Conservation (phyloP, 2,888 invertebrate species). For the Ligdia adustata region DNA sequence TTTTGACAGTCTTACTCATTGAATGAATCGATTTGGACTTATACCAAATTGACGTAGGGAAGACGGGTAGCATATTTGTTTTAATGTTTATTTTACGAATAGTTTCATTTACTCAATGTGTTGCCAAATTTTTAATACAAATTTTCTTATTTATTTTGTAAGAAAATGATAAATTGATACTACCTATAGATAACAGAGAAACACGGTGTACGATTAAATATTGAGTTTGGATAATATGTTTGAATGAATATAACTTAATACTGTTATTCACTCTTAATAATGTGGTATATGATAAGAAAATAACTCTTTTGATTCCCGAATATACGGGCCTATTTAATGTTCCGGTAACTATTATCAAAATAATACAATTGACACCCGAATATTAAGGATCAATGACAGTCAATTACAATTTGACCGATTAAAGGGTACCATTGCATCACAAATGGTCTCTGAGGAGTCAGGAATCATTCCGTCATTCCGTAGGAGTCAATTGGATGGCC, state of each 20-base stretch:
- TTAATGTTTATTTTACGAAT: neutral
- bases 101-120: neutral
- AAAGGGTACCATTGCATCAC: slow-evolving; percentile 37
- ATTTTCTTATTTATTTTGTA: neutral
- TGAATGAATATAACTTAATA: too few relatives aligned
- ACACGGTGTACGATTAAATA: too few relatives aligned
- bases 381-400: slow-evolving; percentile 35
- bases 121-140: neutral
- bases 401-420: slow-evolving; percentile 32
- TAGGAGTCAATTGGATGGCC: slow-evolving; percentile 51
- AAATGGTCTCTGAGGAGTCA: slow-evolving; percentile 46
- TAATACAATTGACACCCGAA: slow-evolving; percentile 18
- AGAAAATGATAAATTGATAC: too few relatives aligned
- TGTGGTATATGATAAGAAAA: too few relatives aligned
- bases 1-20: slow-evolving; percentile 17
- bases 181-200: too few relatives aligned
- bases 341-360: too few relatives aligned
- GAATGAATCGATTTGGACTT: slow-evolving; percentile 20
- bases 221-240: too few relatives aligned
- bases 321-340: too few relatives aligned
- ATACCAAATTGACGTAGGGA: slow-evolving; percentile 15
- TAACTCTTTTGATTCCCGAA: too few relatives aligned
- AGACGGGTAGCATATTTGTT: slow-evolving; percentile 7
- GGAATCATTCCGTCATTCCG: slow-evolving; percentile 48
- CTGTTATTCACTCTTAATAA: too few relatives aligned